Conservation (phyloP, 2,797 vertebrate species). For the Eremophila alpestris region DNA sequence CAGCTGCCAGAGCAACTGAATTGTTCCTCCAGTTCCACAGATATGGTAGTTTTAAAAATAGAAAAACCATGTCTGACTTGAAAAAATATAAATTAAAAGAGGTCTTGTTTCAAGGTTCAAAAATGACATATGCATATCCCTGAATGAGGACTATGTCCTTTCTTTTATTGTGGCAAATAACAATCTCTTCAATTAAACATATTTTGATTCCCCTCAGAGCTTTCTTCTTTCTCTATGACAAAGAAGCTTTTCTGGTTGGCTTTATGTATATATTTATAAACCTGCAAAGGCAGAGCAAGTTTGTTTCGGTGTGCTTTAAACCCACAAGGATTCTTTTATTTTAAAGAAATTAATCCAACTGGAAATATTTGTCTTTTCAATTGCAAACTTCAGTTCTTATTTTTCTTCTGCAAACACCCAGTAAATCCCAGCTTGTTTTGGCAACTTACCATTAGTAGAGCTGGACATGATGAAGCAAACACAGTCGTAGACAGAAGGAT, state of each 20-base stretch:
- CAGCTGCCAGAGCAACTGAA: not conserved
- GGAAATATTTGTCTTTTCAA: not conserved
- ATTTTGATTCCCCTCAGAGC: not conserved
- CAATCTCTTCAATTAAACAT: not conserved
- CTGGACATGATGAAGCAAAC: slow-evolving; percentile 96
- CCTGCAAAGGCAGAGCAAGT: not conserved
- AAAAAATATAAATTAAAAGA: not conserved
- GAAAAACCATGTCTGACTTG: not conserved
- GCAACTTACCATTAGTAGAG: slow-evolving; percentile 88
- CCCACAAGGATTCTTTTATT: not conserved
- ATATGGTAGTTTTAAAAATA: not conserved
- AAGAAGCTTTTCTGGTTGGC: not conserved
- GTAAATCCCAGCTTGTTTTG: not conserved
- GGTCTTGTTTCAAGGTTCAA: not conserved
- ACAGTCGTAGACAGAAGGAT: slow-evolving; percentile 78
- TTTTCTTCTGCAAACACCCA: not conserved
- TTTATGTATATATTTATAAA: not conserved
- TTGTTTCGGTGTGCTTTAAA: not conserved
- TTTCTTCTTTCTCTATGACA: not conserved
- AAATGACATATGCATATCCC: not conserved
- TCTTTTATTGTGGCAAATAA: not conserved
- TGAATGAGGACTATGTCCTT: not conserved
- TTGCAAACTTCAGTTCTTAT: not conserved
- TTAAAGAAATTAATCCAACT: not conserved
- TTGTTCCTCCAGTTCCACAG: not conserved